These are phyloP conservation scores for Microplitis manilae DNA, from an alignment of 2,888 invertebrate species.

Conservation along the genomic window DNA sequence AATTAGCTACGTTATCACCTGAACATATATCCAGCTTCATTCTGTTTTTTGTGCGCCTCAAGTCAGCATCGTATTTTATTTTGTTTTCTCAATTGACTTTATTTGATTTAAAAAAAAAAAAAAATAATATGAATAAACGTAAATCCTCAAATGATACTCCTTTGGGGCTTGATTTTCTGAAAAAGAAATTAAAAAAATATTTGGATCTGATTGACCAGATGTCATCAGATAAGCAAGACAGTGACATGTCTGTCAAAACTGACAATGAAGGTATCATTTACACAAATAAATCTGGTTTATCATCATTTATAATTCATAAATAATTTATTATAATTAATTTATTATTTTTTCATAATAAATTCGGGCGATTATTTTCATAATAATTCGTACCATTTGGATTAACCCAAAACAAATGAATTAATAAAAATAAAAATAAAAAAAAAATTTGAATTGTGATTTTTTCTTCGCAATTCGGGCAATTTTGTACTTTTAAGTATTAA, in stretches of 20 bases:
- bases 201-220: not conserved
- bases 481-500: not conserved
- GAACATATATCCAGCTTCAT: not conserved
- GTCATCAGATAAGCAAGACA: not conserved
- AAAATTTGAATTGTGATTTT: not conserved
- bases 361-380: not conserved
- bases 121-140: not conserved
- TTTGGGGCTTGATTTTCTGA: not conserved
- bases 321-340: not conserved
- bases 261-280: not conserved
- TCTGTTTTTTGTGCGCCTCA: not conserved
- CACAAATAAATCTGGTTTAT: not conserved
- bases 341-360: not conserved
- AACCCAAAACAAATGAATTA: constrained; percentile 24
- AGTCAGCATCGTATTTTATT: not conserved
- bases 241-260: not conserved
- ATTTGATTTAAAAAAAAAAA: not conserved
- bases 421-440: constrained; percentile 2
- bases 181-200: not conserved
- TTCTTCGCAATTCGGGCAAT: not conserved
- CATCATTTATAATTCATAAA: not conserved
- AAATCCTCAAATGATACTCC: not conserved
- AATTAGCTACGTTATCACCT: not conserved
- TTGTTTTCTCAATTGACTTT: not conserved
- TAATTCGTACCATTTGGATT: constrained; percentile 13